A percentile compares a stretch with the other conserved stretches of the same genome.
Evolutionary conservation across 2,888 invertebrate genomes (phyloP).

Genomic region (Agrotis clavis): DNA sequence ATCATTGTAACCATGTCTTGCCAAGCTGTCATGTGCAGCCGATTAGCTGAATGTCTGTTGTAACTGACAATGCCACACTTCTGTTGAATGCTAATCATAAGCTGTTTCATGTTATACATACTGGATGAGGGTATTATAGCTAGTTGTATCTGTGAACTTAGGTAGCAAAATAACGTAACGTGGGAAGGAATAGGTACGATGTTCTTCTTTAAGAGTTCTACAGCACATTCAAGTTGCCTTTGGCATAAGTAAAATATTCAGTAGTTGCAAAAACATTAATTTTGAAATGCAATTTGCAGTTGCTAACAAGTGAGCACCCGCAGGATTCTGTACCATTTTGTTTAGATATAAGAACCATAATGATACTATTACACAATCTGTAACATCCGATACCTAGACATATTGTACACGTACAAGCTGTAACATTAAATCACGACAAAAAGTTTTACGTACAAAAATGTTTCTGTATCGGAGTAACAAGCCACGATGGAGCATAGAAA

Average conservation of each 20-base stretch:
- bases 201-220: background rate
- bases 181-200: no score
- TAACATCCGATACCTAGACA: constrained; percentile 38
- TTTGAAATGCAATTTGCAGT: background rate
- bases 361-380: constrained; percentile 20
- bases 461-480: constrained; percentile 64
- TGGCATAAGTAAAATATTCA: no score
- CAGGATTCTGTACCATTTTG: background rate
- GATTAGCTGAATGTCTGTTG: constrained; percentile 33
- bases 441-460: constrained; percentile 66
- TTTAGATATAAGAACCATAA: constrained; percentile 4
- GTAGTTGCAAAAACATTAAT: background rate
- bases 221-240: no score
- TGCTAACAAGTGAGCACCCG: no score
- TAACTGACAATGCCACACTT: constrained; percentile 29
- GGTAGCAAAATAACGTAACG: no score
- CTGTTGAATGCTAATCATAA: constrained; percentile 35
- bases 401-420: constrained; percentile 55
- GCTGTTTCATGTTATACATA: constrained; percentile 25
- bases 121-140: constrained; percentile 6
- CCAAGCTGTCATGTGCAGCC: constrained; percentile 27
- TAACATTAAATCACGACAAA: constrained; percentile 66
- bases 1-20: constrained; percentile 26
- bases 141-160: background rate
- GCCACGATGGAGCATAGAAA: constrained; percentile 76